These are phyloP conservation scores for Thamnophis elegans DNA, from an alignment of 2,797 vertebrate species.

Conservation along the genomic window DNA sequence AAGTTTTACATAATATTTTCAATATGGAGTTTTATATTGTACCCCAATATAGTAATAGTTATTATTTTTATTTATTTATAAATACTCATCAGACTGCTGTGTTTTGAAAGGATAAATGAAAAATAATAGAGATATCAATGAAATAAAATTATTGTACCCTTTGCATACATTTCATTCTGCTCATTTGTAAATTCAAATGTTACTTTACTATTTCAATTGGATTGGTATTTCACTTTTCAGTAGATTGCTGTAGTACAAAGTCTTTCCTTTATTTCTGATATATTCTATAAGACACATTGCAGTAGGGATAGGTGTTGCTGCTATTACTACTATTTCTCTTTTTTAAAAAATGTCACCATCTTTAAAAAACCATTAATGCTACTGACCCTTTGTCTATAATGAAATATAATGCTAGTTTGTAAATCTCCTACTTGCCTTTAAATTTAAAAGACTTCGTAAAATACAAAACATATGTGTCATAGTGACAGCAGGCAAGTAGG, in stretches of 20 bases:
- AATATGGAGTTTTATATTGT: neutral
- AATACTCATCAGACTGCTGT: neutral
- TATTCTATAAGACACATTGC: conserved; percentile 35
- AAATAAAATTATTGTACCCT: neutral
- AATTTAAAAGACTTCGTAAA: conserved; percentile 46
- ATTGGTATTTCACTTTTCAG: conserved; percentile 54
- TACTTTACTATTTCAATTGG: conserved; percentile 33
- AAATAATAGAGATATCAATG: neutral
- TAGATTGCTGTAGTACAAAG: conserved; percentile 31
- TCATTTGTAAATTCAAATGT: neutral
- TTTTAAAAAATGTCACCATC: conserved; percentile 9
- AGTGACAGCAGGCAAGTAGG: conserved; percentile 70
- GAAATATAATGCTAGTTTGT: conserved; percentile 13
- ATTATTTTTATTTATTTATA: neutral
- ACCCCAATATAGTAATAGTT: neutral
- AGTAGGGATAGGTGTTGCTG: neutral
- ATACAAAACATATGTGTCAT: conserved; percentile 68
- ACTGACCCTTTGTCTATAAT: neutral
- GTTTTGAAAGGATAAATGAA: neutral
- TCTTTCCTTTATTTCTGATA: conserved; percentile 47
- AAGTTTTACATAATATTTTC: neutral
- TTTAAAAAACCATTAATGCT: conserved; percentile 21
- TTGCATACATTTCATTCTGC: neutral
- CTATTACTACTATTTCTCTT: neutral
- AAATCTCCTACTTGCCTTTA: conserved; percentile 20